Conservation (phyloP, 2,888 invertebrate genomes). For the Scelioninae gen. 2 region DNA sequence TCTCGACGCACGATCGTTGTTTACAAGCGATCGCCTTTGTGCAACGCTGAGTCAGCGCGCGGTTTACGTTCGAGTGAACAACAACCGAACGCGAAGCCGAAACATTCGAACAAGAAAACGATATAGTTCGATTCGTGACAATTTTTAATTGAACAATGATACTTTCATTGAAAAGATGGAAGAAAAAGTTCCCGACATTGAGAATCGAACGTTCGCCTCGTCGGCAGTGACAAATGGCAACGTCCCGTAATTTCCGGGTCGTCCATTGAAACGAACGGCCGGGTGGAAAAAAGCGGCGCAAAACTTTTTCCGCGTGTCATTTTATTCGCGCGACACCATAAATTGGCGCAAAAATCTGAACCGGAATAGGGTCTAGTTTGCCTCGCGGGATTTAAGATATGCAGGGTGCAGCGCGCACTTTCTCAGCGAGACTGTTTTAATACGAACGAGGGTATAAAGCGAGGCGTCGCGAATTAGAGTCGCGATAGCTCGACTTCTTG, state of each 20-base stretch:
- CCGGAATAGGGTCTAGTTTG: constrained; percentile 48
- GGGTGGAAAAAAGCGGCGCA: too few species aligned
- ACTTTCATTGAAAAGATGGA: too few species aligned
- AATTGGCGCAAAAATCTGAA: constrained; percentile 68
- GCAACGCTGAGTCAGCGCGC: constrained; percentile 12
- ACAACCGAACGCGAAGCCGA: too few species aligned
- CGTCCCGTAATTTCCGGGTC: too few species aligned
- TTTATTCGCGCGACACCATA: constrained; percentile 60
- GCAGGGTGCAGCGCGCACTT: constrained; percentile 70
- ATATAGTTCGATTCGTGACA: too few species aligned
- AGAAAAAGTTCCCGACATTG: too few species aligned
- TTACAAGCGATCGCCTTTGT: constrained; percentile 29
- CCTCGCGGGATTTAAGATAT: constrained; percentile 71
- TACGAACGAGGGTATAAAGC: constrained; percentile 67
- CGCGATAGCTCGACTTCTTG: constrained; percentile 74
- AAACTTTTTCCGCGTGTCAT: too few species aligned
- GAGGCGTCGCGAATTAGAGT: constrained; percentile 61
- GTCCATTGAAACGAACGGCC: too few species aligned
- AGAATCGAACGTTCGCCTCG: too few species aligned
- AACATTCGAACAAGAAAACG: too few species aligned
- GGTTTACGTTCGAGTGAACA: neutral
- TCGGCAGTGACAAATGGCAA: too few species aligned
- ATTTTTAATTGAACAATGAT: too few species aligned
- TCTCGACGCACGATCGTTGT: constrained; percentile 33
- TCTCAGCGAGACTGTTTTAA: constrained; percentile 73